phyloP scores from a whole-genome alignment of 2,113 vertebrate genomes.

The Phalacrocorax brasilianus region DNA sequence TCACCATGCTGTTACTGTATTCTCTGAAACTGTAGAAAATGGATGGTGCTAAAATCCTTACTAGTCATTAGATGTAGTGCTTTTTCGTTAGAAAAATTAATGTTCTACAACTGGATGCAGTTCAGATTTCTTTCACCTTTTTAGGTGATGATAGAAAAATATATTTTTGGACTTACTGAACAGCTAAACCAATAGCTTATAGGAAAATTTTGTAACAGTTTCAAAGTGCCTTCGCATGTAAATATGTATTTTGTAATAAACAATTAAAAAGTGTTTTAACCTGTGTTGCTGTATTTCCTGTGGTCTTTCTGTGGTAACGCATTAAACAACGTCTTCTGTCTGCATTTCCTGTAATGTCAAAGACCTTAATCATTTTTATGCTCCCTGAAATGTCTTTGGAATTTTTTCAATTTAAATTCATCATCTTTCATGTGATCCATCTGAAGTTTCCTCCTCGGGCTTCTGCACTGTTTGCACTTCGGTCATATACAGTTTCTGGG shows the following conservation, averaged over 20 bases:
- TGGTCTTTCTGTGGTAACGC: background rate
- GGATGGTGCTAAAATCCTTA: background rate
- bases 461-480: background rate
- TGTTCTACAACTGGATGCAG: background rate
- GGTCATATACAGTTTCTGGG: background rate
- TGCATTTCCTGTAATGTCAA: background rate
- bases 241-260: conserved; percentile 53
- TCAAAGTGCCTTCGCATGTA: conserved; percentile 31
- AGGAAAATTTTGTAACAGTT: background rate
- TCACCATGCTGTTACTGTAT: background rate
- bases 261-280: background rate
- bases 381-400: background rate
- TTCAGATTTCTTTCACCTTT: background rate
- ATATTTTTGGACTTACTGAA: background rate
- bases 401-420: background rate
- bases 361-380: background rate
- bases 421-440: background rate
- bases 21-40: background rate
- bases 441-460: background rate
- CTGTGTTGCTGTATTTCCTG: background rate
- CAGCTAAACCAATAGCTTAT: background rate
- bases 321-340: background rate
- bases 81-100: background rate
- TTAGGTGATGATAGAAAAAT: background rate
- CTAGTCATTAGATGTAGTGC: background rate